phyloP scores from a whole-genome alignment of 2,888 invertebrate genomes.

The Panopea generosa region DNA sequence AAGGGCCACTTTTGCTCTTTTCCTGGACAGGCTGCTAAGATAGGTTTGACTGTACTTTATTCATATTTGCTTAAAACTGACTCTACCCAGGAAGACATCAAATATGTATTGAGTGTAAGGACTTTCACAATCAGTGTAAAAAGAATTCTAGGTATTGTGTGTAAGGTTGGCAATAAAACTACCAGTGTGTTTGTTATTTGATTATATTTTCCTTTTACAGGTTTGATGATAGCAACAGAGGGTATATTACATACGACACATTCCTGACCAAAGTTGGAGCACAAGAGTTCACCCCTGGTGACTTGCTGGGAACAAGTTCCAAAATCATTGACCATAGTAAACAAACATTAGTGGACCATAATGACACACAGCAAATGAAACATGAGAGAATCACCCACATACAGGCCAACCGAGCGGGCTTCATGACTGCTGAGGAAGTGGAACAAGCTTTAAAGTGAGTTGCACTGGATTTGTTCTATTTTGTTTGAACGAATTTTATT shows the following conservation, averaged over 20 bases:
- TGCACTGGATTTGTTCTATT: background rate
- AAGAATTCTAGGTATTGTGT: too few species aligned
- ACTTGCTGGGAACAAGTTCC: conserved; percentile 77
- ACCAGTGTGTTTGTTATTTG: too few species aligned
- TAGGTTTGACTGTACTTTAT: too few species aligned
- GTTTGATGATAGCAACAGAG: conserved; percentile 78
- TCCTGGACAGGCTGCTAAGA: too few species aligned
- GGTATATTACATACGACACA: conserved; percentile 78
- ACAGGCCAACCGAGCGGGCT: conserved; percentile 76
- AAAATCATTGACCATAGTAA: conserved; percentile 78
- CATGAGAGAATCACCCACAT: conserved; percentile 80
- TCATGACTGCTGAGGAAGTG: conserved; percentile 77
- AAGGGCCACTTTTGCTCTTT: too few species aligned
- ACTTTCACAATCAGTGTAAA: too few species aligned
- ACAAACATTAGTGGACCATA: conserved; percentile 75
- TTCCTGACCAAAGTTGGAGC: conserved; percentile 80
- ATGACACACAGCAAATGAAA: conserved; percentile 73
- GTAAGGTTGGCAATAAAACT: too few species aligned
- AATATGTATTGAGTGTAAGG: too few species aligned
- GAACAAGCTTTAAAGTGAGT: conserved; percentile 79
- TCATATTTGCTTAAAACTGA: too few species aligned
- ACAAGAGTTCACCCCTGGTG: conserved; percentile 80
- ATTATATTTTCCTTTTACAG: conserved; percentile 62
- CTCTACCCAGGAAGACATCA: too few species aligned
- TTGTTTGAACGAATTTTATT: background rate